Evolutionary conservation across 2,888 invertebrate genomes (phyloP).

Genomic region (Nemurella pictetii): DNA sequence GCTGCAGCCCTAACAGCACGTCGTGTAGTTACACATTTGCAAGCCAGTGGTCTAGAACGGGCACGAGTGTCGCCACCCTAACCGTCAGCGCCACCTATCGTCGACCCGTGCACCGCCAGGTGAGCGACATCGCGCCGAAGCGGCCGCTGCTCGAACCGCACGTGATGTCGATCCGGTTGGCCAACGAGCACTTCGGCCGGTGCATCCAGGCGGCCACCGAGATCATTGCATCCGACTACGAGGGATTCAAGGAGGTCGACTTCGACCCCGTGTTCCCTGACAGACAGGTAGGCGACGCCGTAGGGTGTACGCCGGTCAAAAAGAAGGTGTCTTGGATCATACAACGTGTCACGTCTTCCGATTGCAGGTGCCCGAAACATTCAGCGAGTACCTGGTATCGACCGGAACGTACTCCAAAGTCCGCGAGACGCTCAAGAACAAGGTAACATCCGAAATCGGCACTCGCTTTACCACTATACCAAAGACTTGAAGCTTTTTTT

Average conservation of each 20-base stretch:
- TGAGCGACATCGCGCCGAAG: background rate
- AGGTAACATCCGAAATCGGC: too few relatives aligned
- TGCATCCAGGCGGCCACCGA: background rate
- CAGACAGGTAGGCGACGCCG: background rate
- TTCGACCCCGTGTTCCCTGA: background rate
- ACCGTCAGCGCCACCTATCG: too few relatives aligned
- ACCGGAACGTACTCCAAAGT: background rate
- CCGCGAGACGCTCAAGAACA: background rate
- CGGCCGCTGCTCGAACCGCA: background rate
- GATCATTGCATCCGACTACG: background rate
- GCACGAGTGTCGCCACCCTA: too few relatives aligned
- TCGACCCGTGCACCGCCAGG: background rate
- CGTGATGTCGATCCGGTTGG: background rate
- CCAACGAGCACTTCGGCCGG: background rate
- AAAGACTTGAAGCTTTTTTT: too few relatives aligned
- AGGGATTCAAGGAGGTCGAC: background rate
- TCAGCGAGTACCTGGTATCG: background rate
- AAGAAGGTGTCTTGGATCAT: too few relatives aligned
- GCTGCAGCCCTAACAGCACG: too few relatives aligned
- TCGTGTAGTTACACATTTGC: too few relatives aligned
- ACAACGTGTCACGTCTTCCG: too few relatives aligned
- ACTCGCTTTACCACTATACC: too few relatives aligned
- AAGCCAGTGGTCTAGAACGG: too few relatives aligned
- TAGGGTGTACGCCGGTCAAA: too few relatives aligned
- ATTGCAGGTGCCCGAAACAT: background rate